phyloP scores from a whole-genome alignment of 1,140 invertebrate genomes.

The Rhyzopertha dominica region DNA sequence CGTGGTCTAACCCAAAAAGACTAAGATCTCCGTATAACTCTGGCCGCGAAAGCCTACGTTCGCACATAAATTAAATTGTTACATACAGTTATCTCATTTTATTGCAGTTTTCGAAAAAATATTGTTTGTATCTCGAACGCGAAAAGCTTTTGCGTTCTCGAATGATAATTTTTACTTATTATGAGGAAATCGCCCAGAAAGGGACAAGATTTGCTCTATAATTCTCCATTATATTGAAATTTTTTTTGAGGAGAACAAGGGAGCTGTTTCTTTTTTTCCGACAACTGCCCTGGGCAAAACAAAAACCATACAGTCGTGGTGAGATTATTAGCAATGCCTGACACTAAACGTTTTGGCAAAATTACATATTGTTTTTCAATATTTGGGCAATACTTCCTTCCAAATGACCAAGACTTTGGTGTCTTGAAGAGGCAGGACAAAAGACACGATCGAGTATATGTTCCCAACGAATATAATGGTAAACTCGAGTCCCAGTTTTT shows the following conservation, averaged over 20 bases:
- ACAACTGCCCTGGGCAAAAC: slow-evolving; percentile 9
- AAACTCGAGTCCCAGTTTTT: too few relatives aligned
- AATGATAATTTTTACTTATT: slow-evolving; percentile 3
- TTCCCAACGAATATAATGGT: too few relatives aligned
- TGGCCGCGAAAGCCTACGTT: too few relatives aligned
- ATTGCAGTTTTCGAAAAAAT: too few relatives aligned
- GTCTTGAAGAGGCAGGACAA: neutral
- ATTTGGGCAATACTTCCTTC: neutral
- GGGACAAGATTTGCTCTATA: slow-evolving; percentile 1
- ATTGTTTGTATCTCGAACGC: too few relatives aligned
- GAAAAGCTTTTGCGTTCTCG: too few relatives aligned
- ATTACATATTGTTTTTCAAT: slow-evolving; percentile 5
- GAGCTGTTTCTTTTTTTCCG: neutral
- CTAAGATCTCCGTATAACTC: too few relatives aligned
- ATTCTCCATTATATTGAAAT: slow-evolving; percentile 2
- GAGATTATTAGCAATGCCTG: slow-evolving; percentile 1
- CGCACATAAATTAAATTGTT: too few relatives aligned
- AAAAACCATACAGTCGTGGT: slow-evolving; percentile 3
- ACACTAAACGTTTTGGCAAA: neutral
- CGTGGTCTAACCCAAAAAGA: too few relatives aligned
- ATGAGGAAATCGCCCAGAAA: slow-evolving; percentile 5
- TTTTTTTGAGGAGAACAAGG: slow-evolving; percentile 2
- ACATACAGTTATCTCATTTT: too few relatives aligned
- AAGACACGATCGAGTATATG: slow-evolving; percentile 2
- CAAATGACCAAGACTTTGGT: slow-evolving; percentile 7